Base-by-base conservation (phyloP, 2,797 vertebrate species). In the Salarias fasciatus region DNA sequence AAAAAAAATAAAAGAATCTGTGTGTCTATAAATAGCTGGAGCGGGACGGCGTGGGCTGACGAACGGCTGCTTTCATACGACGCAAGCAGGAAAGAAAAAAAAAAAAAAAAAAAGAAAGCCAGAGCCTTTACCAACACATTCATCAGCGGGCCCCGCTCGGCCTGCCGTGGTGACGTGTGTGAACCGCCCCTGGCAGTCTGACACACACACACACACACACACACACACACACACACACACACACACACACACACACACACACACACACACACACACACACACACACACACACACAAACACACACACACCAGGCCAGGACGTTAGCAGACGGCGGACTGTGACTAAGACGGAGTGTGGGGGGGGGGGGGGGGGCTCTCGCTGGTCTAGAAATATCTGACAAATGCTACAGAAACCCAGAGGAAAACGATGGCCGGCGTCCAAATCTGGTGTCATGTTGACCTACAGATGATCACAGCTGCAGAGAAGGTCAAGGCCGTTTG, bases 1-100 rank as follows among this genome's bases (percentile, higher is more conserved):
- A 53, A 77, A 52, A 55, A 47, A 75, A 67, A 36, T 11, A 47
- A 57, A 46, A 30, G 57, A 4, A 78, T 33, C 66, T 73, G 43
- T 70, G 64, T 33, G 48, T 11, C 81, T 92, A 89, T 88, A 89
- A 86, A 89, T 91, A 92, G 80, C 77, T 29, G 35, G 46, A 56
- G 45, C 12, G 15, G 61, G 77, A 53, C 42, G 58, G 63, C 71
- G 63, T 75, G 69, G 62, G 33, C 82, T 85, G 89, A 88, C 64
- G 84, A 88, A 89, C 9, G 55, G 64, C 59, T 63, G 60, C 62
- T 69, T 85, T 82, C 68, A 74, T 75, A 62, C 43, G 2, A 76
- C 63, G 51, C 72, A 71, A 69, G 79, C 82, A 77, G 60, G 60
- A 74, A 35, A 38, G 11, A 38, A 11, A 72, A n/a, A n/a, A n/a